A percentile compares a stretch with the other conserved stretches of the same genome.
Evolutionary conservation across 2,888 invertebrate genomes (phyloP).

Genomic region (Harmothoe impar): DNA sequence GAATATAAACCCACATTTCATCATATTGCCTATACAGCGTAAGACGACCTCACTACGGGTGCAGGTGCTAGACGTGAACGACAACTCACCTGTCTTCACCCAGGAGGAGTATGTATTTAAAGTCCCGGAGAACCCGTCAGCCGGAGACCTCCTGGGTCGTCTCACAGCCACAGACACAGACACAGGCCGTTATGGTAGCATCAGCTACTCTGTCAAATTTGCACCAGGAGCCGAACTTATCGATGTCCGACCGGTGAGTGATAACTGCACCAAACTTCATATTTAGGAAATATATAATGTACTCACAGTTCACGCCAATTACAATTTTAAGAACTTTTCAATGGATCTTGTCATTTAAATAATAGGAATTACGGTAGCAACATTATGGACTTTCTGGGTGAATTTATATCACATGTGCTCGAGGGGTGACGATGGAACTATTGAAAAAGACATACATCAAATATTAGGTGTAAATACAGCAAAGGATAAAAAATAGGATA

Average conservation of each 20-base stretch:
- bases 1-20: too few species aligned
- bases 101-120: conserved; percentile 67
- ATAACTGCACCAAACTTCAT: background rate
- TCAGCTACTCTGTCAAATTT: conserved; percentile 65
- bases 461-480: too few species aligned
- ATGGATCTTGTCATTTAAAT: too few species aligned
- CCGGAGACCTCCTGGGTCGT: conserved; percentile 66
- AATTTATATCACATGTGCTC: too few species aligned
- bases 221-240: conserved; percentile 66
- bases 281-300: too few species aligned
- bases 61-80: conserved; percentile 70
- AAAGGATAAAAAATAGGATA: too few species aligned
- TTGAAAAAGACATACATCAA: too few species aligned
- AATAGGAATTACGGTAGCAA: too few species aligned
- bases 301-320: too few species aligned
- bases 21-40: background rate
- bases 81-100: conserved; percentile 70
- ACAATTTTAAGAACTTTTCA: too few species aligned
- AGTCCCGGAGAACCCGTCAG: conserved; percentile 67
- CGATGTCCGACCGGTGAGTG: conserved; percentile 66
- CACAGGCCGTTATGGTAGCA: conserved; percentile 65
- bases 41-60: conserved; percentile 66
- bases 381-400: too few species aligned
- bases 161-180: conserved; percentile 70
- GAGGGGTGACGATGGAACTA: too few species aligned